These are phyloP conservation scores for Phoeniculus purpureus DNA, from an alignment of 2,797 vertebrate genomes.

Conservation along the genomic window DNA sequence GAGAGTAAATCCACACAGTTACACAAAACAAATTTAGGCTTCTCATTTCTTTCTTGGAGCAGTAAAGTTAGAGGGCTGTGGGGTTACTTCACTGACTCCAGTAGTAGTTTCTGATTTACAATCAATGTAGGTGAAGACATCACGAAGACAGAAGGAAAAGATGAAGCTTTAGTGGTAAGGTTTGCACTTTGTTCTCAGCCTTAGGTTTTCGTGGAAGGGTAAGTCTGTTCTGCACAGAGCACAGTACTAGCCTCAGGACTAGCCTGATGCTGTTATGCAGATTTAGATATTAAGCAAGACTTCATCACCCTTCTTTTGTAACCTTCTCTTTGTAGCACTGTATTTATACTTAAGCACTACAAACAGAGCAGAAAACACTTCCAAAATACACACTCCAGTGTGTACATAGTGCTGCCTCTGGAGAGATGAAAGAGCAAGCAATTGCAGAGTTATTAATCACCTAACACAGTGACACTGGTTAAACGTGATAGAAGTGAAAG, in stretches of 20 bases:
- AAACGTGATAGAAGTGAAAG: not conserved
- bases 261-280: not conserved
- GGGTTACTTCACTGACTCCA: not conserved
- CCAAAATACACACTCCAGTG: not conserved
- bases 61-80: not conserved
- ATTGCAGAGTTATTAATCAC: not conserved
- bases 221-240: not conserved
- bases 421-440: not conserved
- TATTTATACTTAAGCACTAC: not conserved
- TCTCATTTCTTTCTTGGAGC: not conserved
- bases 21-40: not conserved
- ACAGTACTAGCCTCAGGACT: not conserved
- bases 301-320: not conserved
- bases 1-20: not conserved
- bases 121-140: accelerated
- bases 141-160: not conserved
- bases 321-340: not conserved
- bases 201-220: not conserved
- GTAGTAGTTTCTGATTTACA: not conserved
- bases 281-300: not conserved
- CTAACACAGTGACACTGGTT: not conserved
- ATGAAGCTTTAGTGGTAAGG: not conserved
- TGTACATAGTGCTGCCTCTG: not conserved
- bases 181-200: not conserved
- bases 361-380: not conserved